Conservation (phyloP, 2,888 invertebrate species). For the Epistrophe grossulariae region DNA sequence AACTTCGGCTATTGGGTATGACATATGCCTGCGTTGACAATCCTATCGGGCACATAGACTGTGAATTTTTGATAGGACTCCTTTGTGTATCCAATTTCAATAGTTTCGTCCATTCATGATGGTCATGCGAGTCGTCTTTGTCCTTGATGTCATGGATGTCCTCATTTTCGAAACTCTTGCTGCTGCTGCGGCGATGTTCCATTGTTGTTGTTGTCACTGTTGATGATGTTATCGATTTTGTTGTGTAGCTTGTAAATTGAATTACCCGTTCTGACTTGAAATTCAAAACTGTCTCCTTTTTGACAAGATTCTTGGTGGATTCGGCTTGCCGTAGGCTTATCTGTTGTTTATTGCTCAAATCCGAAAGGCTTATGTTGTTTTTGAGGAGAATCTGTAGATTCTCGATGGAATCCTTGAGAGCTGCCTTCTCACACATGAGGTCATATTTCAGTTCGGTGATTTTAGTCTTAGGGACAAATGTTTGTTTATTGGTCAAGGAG, state of each 20-base stretch:
- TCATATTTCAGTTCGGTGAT: constrained; percentile 81
- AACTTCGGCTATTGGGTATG: constrained; percentile 82
- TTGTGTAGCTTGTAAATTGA: constrained; percentile 69
- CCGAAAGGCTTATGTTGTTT: constrained; percentile 83
- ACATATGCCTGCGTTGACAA: constrained; percentile 79
- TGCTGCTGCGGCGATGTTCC: constrained; percentile 6
- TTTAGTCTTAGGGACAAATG: constrained; percentile 78
- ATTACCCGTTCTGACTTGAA: constrained; percentile 79
- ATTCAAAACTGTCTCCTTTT: constrained; percentile 80
- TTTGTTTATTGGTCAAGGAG: constrained; percentile 65
- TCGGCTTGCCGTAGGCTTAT: constrained; percentile 80
- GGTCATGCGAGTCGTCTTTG: constrained; percentile 63
- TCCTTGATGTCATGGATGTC: constrained; percentile 43
- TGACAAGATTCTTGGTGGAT: constrained; percentile 78
- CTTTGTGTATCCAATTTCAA: constrained; percentile 79
- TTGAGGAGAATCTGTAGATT: constrained; percentile 83
- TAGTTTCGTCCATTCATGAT: constrained; percentile 79
- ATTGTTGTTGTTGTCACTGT: constrained; percentile 64
- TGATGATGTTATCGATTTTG: constrained; percentile 70
- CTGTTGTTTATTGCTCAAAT: constrained; percentile 83
- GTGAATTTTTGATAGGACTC: constrained; percentile 82
- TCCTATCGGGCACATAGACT: constrained; percentile 82
- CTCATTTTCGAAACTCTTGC: constrained; percentile 55
- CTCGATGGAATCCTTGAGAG: constrained; percentile 83
- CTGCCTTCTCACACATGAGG: constrained; percentile 79